Base-by-base conservation (phyloP, 2,888 invertebrate species). In the Yponomeuta sedellus region DNA sequence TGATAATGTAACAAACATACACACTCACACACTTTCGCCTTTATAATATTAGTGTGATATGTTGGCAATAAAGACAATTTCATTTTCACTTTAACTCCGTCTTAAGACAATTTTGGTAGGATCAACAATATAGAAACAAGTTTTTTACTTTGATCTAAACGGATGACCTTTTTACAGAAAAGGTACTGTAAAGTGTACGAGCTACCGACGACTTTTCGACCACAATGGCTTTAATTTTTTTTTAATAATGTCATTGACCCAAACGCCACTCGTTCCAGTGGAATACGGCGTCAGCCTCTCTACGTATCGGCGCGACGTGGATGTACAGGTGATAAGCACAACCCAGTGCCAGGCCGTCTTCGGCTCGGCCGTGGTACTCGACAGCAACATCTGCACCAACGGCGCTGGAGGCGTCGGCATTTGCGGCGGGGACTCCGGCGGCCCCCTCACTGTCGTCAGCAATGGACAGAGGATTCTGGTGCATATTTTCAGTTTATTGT, bases 371-470 rank as follows among this genome's bases (percentile, higher is more conserved):
- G 77, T 71, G 67, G 77, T 78, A 2, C 66, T 71, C 8, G 2
- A 67, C 0, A 77, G 76, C 44, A 83, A 77, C 1, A 67, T 19
- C 34, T 84, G 84, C 70, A 83, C 84, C 58, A 79, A 68, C 69
- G 84, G 83, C 3, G 71, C 70, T 1, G 80, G 81, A 0, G 75
- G 76, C 5, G 77, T 81, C 0, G 82, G 84, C 58, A 72, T 81
- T 69, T 83, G 83, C 67, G 68, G 76, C 1, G 84, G 84, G 0
- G 84, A 84, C 73, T 83, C 82, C 2, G 76, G 76, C 8, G 77
- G 77, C 0, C 77, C 77, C 0, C 71, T 69, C 19, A 28, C 40
- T 44, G 44, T 66, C 10, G 44, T 61, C 34, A 34, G 66, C 16
- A 64, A 65, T 39, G 68, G 68, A 67, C 65, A 67, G 61, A 63